Base-by-base conservation (phyloP, 2,797 vertebrate species). In the Peromyscus aztecus region DNA sequence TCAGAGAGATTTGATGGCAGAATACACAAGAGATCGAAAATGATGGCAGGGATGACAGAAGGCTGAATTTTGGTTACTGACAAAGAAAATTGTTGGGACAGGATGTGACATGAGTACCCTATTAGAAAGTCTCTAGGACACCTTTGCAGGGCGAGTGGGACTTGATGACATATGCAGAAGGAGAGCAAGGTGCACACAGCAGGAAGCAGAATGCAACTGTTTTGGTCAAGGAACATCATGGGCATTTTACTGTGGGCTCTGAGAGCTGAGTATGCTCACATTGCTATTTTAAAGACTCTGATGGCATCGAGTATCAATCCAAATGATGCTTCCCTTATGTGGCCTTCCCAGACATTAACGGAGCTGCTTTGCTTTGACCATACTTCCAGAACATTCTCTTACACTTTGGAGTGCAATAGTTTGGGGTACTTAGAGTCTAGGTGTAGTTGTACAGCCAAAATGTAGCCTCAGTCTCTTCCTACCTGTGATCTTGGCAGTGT, bases 161-260 rank as follows among this genome's bases (percentile, higher is more conserved):
- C 7, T 43, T 29, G 9, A 31, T n/a, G 27, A 57, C 34, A n/a
- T 23, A 55, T 55, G 34, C 34, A 59, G 52, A 81, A 57, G n/a
- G 21, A n/a, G 11, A 86, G 16, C 14, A 17, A 43, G 52, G 24
- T 16, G 21, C 27, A 6, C 6, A 5, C 11, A 37, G 46, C 27
- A 29, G 24, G 46, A 27, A 16, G 10, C 10, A 2, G 11, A 7
- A 7, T 4, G 27, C 27, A 16, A 1, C 2, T 24, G 17, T n/a
- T 43, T 17, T 37, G 55, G 31, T 0, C 4, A 37, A 69, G 75
- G 13, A 24, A 11, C 13, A 9, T 0, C 6, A 0, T 40, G 43
- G 9, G 29, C 34, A 12, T 57, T 4, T 17, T 63, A 14, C 4
- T 19, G 8, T 34, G n/a, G 34, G 31, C 67, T 76, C 11, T 40